A percentile compares a stretch with the other conserved stretches of the same genome.
These are phyloP conservation scores for Bambusicola thoracicus DNA, from an alignment of 2,113 vertebrate genomes.

Conservation along the genomic window DNA sequence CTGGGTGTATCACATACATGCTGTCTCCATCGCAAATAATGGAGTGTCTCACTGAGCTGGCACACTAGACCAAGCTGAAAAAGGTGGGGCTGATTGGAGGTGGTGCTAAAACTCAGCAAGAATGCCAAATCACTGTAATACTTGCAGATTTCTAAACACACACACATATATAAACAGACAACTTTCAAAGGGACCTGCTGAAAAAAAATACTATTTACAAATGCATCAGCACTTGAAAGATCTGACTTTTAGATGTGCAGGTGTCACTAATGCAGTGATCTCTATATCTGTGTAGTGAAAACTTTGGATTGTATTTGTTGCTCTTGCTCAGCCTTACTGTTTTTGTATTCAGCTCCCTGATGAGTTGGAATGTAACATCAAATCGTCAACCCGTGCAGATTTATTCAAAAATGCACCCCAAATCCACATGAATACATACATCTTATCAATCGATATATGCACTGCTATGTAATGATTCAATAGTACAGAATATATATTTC, in stretches of 20 bases:
- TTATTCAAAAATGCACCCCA: conserved; percentile 6
- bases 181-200: background rate
- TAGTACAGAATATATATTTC: conserved; percentile 12
- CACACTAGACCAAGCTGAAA: conserved; percentile 21
- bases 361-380: background rate
- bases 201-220: background rate
- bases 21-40: conserved; percentile 29
- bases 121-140: background rate
- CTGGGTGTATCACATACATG: conserved; percentile 11
- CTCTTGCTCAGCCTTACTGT: conserved; percentile 4
- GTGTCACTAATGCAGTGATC: background rate
- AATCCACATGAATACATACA: background rate
- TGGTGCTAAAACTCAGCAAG: conserved; percentile 26
- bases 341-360: conserved; percentile 30
- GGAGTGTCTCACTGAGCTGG: conserved; percentile 24
- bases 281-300: background rate
- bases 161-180: accelerated
- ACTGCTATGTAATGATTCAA: conserved; percentile 14
- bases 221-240: background rate
- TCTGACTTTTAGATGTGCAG: background rate
- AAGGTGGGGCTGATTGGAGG: conserved; percentile 6
- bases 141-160: background rate
- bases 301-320: background rate
- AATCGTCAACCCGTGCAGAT: background rate
- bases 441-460: background rate